phyloP scores from a whole-genome alignment of 2,888 invertebrate genomes.

The Parapristionchus giblindavisi region DNA sequence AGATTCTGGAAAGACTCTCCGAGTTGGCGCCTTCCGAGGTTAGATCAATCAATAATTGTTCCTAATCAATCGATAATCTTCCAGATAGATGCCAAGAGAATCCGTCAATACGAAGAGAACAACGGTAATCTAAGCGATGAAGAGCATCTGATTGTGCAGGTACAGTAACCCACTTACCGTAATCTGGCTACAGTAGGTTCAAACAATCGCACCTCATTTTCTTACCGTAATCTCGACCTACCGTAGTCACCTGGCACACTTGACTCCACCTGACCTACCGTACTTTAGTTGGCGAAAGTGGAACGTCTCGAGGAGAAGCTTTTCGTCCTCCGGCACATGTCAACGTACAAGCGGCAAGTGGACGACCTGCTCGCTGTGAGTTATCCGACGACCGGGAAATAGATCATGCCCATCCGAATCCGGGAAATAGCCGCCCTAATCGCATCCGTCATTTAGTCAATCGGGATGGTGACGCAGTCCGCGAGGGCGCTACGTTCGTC shows the following conservation, averaged over 20 bases:
- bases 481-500: constrained; percentile 43
- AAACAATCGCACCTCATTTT: no score
- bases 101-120: constrained; percentile 32
- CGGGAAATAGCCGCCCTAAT: no score
- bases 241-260: not conserved
- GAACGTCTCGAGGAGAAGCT: constrained; percentile 64
- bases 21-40: constrained; percentile 45
- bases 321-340: constrained; percentile 57
- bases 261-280: not conserved
- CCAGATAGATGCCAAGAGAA: constrained; percentile 43
- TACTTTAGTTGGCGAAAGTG: constrained; percentile 56
- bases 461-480: no score
- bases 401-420: no score
- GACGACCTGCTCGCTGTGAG: constrained; percentile 45
- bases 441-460: not conserved
- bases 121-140: constrained; percentile 39
- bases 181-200: not conserved
- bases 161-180: not conserved
- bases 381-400: not conserved
- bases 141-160: constrained; percentile 35
- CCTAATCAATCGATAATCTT: no score
- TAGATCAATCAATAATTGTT: no score
- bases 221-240: not conserved
- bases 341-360: constrained; percentile 45
- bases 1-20: constrained; percentile 38